Evolutionary conservation across 2,113 vertebrate species (phyloP).

Genomic region (Acanthochromis polyacanthus): DNA sequence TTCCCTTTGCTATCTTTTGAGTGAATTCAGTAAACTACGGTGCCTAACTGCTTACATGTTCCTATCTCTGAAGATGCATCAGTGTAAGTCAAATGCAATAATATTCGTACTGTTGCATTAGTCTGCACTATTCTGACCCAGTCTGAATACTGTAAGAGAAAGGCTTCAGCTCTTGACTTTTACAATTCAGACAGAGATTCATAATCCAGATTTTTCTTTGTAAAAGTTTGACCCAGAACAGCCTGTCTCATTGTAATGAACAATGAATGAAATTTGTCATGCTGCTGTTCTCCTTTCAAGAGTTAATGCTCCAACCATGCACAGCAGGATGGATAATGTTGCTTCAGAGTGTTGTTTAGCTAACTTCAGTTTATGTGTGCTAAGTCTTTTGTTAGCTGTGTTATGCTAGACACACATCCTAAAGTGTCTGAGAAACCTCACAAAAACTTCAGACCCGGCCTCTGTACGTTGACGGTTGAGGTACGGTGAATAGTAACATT

Average conservation of each 20-base stretch:
- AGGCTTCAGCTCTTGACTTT: conserved; percentile 10
- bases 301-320: not conserved
- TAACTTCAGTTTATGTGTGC: not conserved
- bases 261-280: not conserved
- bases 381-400: conserved; percentile 3
- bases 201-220: not conserved
- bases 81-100: conserved; percentile 3
- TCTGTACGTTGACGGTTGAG: not conserved
- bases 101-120: not conserved
- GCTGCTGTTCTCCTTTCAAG: not conserved
- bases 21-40: not conserved
- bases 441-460: conserved; percentile 17
- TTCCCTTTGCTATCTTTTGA: conserved; percentile 31
- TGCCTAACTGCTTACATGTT: not conserved
- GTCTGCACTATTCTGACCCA: conserved; percentile 11
- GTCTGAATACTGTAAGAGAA: conserved; percentile 2
- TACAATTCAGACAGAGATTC: conserved; percentile 12
- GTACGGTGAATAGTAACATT: conserved; percentile 60
- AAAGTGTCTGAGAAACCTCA: conserved; percentile 14
- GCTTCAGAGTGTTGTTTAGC: not conserved
- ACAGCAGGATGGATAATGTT: not conserved
- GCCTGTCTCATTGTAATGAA: not conserved
- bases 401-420: not conserved
- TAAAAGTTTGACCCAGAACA: conserved; percentile 3
- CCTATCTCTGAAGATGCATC: conserved; percentile 32